phyloP scores from a whole-genome alignment of 2,888 invertebrate species.

The Patella ulyssiponensis region DNA sequence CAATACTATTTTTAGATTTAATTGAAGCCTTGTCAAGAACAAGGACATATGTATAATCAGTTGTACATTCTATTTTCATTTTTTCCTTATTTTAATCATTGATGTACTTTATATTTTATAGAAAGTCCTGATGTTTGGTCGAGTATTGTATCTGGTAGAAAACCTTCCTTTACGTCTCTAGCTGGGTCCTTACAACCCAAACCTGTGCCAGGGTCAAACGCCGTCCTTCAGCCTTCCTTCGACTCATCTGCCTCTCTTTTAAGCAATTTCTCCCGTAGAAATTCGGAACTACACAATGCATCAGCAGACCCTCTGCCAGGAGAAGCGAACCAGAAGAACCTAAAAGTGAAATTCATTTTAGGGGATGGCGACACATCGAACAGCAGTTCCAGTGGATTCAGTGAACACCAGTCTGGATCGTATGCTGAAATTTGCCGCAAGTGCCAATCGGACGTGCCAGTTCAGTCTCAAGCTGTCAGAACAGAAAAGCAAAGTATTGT shows the following conservation, averaged over 20 bases:
- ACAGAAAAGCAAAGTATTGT: not conserved
- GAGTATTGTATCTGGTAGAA: constrained; percentile 56
- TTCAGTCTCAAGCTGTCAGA: not conserved
- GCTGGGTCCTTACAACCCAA: constrained; percentile 40
- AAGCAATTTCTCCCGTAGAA: not conserved
- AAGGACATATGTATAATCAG: too few species aligned
- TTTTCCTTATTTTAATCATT: not conserved
- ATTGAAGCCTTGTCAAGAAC: too few species aligned
- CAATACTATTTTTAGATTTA: too few species aligned
- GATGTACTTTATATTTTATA: constrained; percentile 21
- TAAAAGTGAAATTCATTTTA: constrained; percentile 50
- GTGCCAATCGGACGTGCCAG: too few species aligned
- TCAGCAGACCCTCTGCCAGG: not conserved
- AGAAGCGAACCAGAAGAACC: constrained; percentile 5
- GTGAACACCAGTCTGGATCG: constrained; percentile 40
- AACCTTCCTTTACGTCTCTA: constrained; percentile 35
- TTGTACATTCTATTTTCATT: too few species aligned
- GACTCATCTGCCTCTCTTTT: constrained; percentile 12
- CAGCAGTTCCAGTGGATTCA: constrained; percentile 58
- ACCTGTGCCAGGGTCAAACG: constrained; percentile 62
- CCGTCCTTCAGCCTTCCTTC: constrained; percentile 44
- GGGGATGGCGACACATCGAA: constrained; percentile 49
- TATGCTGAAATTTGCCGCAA: not conserved
- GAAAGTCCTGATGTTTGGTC: constrained; percentile 55
- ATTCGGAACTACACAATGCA: not conserved